Base-by-base conservation (phyloP, 2,888 invertebrate genomes). In the Heterodera filipjevi region DNA sequence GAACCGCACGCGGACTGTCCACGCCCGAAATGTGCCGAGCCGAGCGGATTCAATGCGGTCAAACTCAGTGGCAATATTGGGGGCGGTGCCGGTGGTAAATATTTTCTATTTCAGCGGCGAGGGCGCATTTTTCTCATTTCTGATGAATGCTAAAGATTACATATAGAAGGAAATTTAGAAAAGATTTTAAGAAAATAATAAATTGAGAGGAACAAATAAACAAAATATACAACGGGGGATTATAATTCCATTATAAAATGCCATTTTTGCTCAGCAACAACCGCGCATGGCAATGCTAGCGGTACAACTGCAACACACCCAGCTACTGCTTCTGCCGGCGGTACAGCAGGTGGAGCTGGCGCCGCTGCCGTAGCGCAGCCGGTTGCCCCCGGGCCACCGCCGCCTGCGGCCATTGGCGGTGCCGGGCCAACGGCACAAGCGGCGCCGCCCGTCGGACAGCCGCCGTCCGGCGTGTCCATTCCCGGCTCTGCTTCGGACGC, bases 1-100 rank as follows among this genome's bases (percentile, higher is more conserved):
- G 88, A 88, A 77, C 88, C 88, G 30, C 80, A 87, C 76, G 81
- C 82, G 80, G 87, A 88, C 77, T 88, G 88, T 78, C 84, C 87
- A n/a, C 82, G 87, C 14, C 88, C 87, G 12, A 82, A 86, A 70
- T 87, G 87, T 75, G 77, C 85, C 59, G 87, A 88, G 78, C 87
- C 87, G 33, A 82, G 81, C 78, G 87, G 87, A 72, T 88, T 88
- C 82, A 85, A 85, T 72, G 88, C 88, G 53, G 76, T 80, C 64
- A 85, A 86, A 68, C 80, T 82, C 32, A 84, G 85, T 27, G 59
- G 59, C 59, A 59, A 27, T 27, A 27, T 27, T 22, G 35, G 35
- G 77, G 46, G 22, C 64, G 27, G 81, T 22, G 35, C n/a, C 81
- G 46, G 22, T 75, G 27, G 81, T 39, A 39, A 39, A 12, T 39